A percentile compares a stretch with the other conserved stretches of the same genome.
Conservation (phyloP, 2,113 vertebrate species). For the Spheniscus mendiculus region DNA sequence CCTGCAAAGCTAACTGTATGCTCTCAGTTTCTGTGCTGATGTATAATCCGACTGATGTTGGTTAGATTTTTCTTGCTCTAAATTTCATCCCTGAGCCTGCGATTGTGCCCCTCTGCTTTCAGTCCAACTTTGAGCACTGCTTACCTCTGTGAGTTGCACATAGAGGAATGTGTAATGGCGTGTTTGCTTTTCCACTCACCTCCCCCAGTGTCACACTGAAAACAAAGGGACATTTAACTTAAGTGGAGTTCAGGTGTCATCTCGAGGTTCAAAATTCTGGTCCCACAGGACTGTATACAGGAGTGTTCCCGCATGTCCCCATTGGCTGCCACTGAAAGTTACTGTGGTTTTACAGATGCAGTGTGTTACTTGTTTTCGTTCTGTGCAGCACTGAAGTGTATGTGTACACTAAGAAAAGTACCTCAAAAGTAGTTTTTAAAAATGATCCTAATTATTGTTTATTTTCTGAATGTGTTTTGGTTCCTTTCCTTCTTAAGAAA, state of each 20-base stretch:
- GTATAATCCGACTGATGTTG: rapidly evolving
- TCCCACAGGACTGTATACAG: background rate
- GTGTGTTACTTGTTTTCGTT: background rate
- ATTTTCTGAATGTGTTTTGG: background rate
- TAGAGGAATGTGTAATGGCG: background rate
- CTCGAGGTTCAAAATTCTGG: background rate
- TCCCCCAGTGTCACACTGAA: background rate
- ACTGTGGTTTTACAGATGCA: background rate
- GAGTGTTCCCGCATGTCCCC: rapidly evolving
- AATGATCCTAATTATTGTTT: background rate
- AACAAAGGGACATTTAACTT: background rate
- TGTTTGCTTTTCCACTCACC: background rate
- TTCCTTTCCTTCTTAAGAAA: background rate
- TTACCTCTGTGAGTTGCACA: background rate
- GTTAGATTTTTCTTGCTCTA: background rate
- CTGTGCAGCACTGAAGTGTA: background rate
- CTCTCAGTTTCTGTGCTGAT: background rate
- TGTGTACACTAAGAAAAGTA: background rate
- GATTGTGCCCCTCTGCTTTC: background rate
- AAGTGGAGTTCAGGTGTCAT: background rate
- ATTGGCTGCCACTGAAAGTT: background rate
- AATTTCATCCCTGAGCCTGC: background rate
- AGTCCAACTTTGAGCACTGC: background rate
- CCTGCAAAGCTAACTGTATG: background rate
- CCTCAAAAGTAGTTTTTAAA: background rate